Evolutionary conservation across 2,113 vertebrate genomes (phyloP).

Genomic region (Laterallus jamaicensis): DNA sequence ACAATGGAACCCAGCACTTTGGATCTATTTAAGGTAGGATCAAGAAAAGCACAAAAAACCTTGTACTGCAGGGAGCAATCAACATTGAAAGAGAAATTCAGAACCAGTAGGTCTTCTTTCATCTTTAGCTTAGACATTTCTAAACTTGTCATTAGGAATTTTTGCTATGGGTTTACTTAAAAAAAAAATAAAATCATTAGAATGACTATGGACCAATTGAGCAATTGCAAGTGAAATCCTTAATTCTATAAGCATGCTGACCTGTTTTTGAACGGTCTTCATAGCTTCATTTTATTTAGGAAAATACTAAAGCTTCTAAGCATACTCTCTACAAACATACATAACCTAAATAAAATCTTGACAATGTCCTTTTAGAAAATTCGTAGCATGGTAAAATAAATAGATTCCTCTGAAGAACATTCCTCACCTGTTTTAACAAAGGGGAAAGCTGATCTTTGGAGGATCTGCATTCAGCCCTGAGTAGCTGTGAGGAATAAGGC

Average conservation of each 20-base stretch:
- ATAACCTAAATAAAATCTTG: not conserved
- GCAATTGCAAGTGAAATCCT: not conserved
- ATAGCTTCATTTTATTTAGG: not conserved
- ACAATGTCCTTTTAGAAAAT: not conserved
- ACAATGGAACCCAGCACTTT: not conserved
- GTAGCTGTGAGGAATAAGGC: not conserved
- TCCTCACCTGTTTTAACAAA: conserved; percentile 19
- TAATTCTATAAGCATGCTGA: not conserved
- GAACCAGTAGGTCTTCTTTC: not conserved
- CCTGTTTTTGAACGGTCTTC: not conserved
- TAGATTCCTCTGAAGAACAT: not conserved
- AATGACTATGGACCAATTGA: not conserved
- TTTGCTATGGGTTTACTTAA: not conserved
- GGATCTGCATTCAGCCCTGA: not conserved
- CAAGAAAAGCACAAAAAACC: not conserved
- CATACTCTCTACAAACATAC: not conserved
- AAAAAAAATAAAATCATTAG: not conserved
- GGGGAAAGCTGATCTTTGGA: conserved; percentile 31
- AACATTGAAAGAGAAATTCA: not conserved
- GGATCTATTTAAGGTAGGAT: not conserved
- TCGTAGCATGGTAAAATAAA: not conserved
- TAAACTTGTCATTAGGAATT: not conserved
- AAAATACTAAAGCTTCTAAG: not conserved
- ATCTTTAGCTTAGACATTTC: not conserved
- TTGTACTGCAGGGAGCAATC: not conserved